phyloP scores from a whole-genome alignment of 2,797 vertebrate genomes.

The Pseudomugil gertrudae region DNA sequence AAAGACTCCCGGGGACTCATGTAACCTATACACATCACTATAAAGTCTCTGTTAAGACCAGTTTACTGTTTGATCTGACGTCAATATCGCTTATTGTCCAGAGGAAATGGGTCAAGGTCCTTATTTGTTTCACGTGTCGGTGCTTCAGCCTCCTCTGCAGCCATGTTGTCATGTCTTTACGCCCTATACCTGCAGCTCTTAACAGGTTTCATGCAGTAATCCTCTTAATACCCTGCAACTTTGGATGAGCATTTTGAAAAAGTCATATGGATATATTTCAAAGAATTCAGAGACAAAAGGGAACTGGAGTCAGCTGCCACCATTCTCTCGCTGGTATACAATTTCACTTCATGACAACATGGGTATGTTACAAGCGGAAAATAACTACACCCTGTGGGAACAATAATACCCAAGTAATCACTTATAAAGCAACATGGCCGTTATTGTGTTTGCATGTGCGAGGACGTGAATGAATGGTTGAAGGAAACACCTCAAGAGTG shows the following conservation, averaged over 20 bases:
- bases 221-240: constrained; percentile 57
- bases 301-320: constrained; percentile 72
- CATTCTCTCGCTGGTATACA: constrained; percentile 64
- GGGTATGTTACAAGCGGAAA: constrained; percentile 64
- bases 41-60: constrained; percentile 57
- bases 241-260: constrained; percentile 61
- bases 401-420: constrained; percentile 73
- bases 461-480: constrained; percentile 40
- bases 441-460: constrained; percentile 55
- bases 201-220: constrained; percentile 52
- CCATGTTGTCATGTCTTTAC: constrained; percentile 52
- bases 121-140: constrained; percentile 42
- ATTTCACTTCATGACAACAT: constrained; percentile 68
- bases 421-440: constrained; percentile 64
- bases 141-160: constrained; percentile 23
- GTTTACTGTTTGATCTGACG: constrained; percentile 61
- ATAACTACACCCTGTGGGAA: constrained; percentile 72
- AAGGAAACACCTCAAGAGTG: constrained; percentile 55
- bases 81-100: constrained; percentile 49
- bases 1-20: constrained; percentile 42
- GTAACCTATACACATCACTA: constrained; percentile 49
- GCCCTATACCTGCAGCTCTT: constrained; percentile 44
- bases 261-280: constrained; percentile 66
- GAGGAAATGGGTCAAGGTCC: constrained; percentile 65
- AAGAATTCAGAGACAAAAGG: constrained; percentile 68